phyloP scores from a whole-genome alignment of 2,797 vertebrate genomes.

The Pseudochromis fuscus region DNA sequence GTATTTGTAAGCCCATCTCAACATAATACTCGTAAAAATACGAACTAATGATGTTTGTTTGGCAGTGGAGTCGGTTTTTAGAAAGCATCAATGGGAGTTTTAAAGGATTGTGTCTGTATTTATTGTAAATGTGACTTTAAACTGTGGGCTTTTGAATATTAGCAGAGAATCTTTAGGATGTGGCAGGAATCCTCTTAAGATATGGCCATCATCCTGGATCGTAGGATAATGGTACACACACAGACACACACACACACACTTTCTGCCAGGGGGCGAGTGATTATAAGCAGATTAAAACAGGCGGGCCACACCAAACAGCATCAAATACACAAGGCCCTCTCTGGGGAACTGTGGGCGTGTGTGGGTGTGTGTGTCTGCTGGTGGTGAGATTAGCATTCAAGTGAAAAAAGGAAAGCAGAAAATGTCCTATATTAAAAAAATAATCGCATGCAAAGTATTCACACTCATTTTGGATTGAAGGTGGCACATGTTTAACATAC shows the following conservation, averaged over 20 bases:
- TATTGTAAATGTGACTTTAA: conserved; percentile 33
- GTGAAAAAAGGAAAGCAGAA: conserved; percentile 36
- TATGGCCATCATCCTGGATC: conserved; percentile 58
- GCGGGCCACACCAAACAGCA: conserved; percentile 72
- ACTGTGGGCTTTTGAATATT: conserved; percentile 46
- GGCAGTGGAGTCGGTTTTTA: neutral
- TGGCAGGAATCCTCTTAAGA: conserved; percentile 72
- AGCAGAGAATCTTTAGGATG: conserved; percentile 53
- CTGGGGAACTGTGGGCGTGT: conserved; percentile 41
- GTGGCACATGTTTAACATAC: conserved; percentile 54
- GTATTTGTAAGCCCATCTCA: neutral
- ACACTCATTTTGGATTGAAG: conserved; percentile 52
- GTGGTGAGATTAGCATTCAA: conserved; percentile 66
- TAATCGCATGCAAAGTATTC: conserved; percentile 65
- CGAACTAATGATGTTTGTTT: conserved; percentile 25
- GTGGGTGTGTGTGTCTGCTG: conserved; percentile 39
- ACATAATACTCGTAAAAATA: conserved; percentile 12
- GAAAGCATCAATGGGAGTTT: conserved; percentile 20
- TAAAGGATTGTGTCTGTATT: conserved; percentile 46
- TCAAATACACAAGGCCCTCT: conserved; percentile 65
- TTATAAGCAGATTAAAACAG: conserved; percentile 80
- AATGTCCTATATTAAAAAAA: conserved; percentile 50
- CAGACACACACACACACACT: conserved; percentile 31
- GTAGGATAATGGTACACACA: conserved; percentile 35
- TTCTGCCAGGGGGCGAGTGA: conserved; percentile 50